Evolutionary conservation across 1,140 invertebrate genomes (phyloP).

Genomic region (Danaus melanippus): DNA sequence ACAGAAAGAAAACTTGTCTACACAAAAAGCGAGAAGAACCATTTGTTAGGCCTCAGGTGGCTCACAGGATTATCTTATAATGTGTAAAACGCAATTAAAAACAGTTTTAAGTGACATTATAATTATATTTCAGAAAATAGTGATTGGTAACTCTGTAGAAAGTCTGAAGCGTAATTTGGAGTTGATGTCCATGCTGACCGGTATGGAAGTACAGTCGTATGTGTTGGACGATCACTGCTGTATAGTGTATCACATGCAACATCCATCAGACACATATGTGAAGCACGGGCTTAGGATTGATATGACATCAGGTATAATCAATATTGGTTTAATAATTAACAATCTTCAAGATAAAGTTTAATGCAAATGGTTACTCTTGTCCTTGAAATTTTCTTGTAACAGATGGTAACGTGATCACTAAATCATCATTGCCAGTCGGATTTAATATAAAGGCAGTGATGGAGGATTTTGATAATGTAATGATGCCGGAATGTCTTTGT

Average conservation of each 20-base stretch:
- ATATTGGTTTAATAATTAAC: background rate
- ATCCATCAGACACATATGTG: slow-evolving; percentile 27
- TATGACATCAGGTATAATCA: slow-evolving; percentile 33
- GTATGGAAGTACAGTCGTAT: slow-evolving; percentile 54
- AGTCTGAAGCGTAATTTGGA: slow-evolving; percentile 36
- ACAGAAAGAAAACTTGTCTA: slow-evolving; percentile 29
- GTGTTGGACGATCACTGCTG: slow-evolving; percentile 44
- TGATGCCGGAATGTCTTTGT: slow-evolving; percentile 43
- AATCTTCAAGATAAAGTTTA: too few species aligned
- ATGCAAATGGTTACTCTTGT: background rate
- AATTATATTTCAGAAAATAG: slow-evolving; percentile 40
- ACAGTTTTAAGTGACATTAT: slow-evolving; percentile 6
- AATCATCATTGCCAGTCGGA: slow-evolving; percentile 45
- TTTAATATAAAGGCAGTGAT: slow-evolving; percentile 47
- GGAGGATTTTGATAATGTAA: slow-evolving; percentile 44
- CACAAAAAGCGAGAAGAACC: slow-evolving; percentile 31
- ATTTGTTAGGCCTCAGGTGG: slow-evolving; percentile 49
- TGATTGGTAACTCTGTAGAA: slow-evolving; percentile 36
- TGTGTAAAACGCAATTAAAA: slow-evolving; percentile 7
- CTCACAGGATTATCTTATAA: slow-evolving; percentile 3
- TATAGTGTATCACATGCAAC: slow-evolving; percentile 51
- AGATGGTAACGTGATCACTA: slow-evolving; percentile 42
- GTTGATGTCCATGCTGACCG: slow-evolving; percentile 43
- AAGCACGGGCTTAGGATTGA: slow-evolving; percentile 54
- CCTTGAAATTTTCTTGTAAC: slow-evolving; percentile 9